Percentiles rank a stretch among this genome's conserved stretches.
These are phyloP conservation scores for Drosophila rufa DNA, from an alignment of 1,140 invertebrate genomes.

Conservation along the genomic window DNA sequence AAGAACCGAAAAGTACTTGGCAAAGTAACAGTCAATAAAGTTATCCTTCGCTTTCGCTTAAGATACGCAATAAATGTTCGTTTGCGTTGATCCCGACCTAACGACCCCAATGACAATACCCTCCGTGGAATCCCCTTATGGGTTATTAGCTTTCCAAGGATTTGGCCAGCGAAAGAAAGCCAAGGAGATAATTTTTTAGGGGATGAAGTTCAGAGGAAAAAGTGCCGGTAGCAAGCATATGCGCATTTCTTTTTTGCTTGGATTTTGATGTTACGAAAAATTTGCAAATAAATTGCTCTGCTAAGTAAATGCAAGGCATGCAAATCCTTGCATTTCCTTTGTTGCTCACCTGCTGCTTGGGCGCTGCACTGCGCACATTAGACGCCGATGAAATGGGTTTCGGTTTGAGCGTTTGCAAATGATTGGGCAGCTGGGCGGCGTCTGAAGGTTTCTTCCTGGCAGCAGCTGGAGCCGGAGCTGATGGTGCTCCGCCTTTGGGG, in stretches of 20 bases:
- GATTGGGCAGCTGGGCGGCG: conserved; percentile 86
- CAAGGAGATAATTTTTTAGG: not conserved
- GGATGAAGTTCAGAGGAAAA: not conserved
- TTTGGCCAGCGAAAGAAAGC: conserved; percentile 38
- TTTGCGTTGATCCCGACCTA: conserved; percentile 74
- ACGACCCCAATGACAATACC: conserved; percentile 69
- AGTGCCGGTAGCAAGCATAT: conserved; percentile 1
- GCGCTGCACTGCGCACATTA: conserved; percentile 79
- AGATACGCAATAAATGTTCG: conserved; percentile 75
- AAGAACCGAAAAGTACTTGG: conserved; percentile 27
- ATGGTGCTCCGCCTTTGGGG: conserved; percentile 56
- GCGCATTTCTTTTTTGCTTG: conserved; percentile 20
- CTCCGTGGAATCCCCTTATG: conserved; percentile 78
- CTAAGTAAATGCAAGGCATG: conserved; percentile 82
- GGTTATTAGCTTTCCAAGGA: conserved; percentile 78
- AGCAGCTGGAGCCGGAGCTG: not conserved
- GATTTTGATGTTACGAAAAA: conserved; percentile 27
- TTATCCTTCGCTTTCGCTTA: conserved; percentile 64
- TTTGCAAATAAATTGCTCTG: conserved; percentile 77
- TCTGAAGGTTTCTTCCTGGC: conserved; percentile 40
- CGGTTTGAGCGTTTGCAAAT: conserved; percentile 88
- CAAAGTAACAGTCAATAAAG: conserved; percentile 10
- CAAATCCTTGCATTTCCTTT: conserved; percentile 55
- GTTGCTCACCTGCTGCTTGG: conserved; percentile 77
- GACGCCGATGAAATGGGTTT: conserved; percentile 82